These are phyloP conservation scores for Coenonympha glycerion DNA, from an alignment of 2,888 invertebrate genomes.

Conservation along the genomic window DNA sequence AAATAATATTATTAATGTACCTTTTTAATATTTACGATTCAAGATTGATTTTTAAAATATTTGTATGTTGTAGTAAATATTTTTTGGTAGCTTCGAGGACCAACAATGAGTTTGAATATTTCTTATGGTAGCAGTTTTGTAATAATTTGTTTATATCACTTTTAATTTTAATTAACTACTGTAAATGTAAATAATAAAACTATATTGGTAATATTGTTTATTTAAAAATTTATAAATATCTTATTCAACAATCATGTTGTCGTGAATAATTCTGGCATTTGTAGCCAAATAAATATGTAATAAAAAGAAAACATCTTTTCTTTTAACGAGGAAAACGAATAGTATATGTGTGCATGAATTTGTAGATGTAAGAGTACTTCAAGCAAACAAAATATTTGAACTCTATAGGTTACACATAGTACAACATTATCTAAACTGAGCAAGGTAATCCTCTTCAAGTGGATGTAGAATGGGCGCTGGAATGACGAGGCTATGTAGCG, in stretches of 20 bases:
- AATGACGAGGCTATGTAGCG: slow-evolving; percentile 95
- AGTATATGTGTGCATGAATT: too few species aligned
- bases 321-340: slow-evolving; percentile 15
- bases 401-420: too few species aligned
- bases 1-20: slow-evolving; percentile 77
- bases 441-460: slow-evolving; percentile 91
- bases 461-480: slow-evolving; percentile 90
- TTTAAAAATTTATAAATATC: slow-evolving; percentile 35
- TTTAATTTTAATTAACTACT: slow-evolving; percentile 57
- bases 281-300: slow-evolving; percentile 28
- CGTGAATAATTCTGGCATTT: slow-evolving; percentile 28
- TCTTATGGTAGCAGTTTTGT: slow-evolving; percentile 62
- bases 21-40: slow-evolving; percentile 62
- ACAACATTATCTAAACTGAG: slow-evolving; percentile 77
- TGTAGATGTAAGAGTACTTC: too few species aligned
- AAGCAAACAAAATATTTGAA: too few species aligned
- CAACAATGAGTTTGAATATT: slow-evolving; percentile 68
- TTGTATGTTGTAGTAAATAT: slow-evolving; percentile 59
- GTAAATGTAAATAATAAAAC: slow-evolving; percentile 73
- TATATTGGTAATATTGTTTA: slow-evolving; percentile 50
- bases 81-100: slow-evolving; percentile 73
- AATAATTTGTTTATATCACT: slow-evolving; percentile 67
- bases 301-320: slow-evolving; percentile 20
- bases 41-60: slow-evolving; percentile 55
- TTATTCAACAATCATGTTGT: slow-evolving; percentile 30